Evolutionary conservation across 2,888 invertebrate genomes (phyloP), one percentile per base, ranked within the genome.

Genomic region (Acleris holmiana): DNA sequence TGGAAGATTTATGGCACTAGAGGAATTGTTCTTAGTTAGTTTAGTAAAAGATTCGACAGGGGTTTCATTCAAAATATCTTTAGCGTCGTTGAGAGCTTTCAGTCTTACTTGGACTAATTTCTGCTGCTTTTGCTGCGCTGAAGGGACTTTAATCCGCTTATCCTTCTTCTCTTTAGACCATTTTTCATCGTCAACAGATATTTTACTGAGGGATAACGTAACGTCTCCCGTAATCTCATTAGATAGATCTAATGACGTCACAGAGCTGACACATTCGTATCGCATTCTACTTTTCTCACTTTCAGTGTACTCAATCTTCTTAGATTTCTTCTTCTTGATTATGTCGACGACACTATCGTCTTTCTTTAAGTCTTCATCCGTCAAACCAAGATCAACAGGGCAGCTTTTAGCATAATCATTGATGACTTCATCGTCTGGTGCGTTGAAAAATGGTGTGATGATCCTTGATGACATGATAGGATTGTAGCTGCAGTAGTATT

Each of bases 371-470:
- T 94, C 93, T 35, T 94, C 93, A 40, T 89, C 89, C 3, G 91
- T 88, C 44, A 93, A 73, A 10, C 93, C 86, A 49, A 94, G 74
- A 65, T 93, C 89, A 2, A 94, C 82, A 0, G 94, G 93, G 70
- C 78, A 83, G 23, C 69, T 80, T 61, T 83, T 86, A 15, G 83
- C 84, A 17, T 86, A 86, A 54, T 89, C 88, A 41, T 88, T 78
- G 40, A 95, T 87, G 1, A 80, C 76, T 67, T 95, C 95, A 77
- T 96, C 95, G 4, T 81, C 84, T 0, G 94, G 93, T 0, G 95
- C 95, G 51, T 94, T 93, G 19, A 90, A 94, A 76, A 94, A 95
- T 0, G 96, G 96, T 0, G 96, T 95, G n/a, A 96, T 94, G 2
- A 95, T 86, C 54, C 96, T 88, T 25, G 94, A 94, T 4, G 93